These are phyloP conservation scores for Leucophenga montana DNA, from an alignment of 2,888 invertebrate genomes.

Conservation along the genomic window DNA sequence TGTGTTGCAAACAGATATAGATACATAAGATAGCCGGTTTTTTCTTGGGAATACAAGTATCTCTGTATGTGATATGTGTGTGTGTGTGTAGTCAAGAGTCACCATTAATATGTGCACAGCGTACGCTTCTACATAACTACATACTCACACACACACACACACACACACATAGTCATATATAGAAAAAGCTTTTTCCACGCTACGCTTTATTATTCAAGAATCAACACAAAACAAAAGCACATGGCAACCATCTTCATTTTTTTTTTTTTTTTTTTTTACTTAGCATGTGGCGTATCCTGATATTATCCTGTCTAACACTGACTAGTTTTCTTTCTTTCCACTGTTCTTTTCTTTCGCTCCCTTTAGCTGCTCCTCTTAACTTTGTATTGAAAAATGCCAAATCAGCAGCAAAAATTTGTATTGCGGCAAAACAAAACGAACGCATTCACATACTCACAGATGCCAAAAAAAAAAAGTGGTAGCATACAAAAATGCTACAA, in stretches of 20 bases:
- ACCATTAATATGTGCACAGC: constrained; percentile 65
- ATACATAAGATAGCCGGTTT: no score
- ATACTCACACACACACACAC: no score
- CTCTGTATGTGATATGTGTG: background rate
- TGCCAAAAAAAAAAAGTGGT: background rate
- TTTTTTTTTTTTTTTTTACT: background rate
- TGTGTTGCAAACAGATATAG: background rate
- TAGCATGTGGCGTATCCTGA: no score
- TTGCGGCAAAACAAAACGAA: constrained; percentile 5
- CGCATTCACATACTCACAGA: background rate
- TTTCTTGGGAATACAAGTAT: no score
- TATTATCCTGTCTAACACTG: background rate
- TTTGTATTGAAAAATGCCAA: constrained; percentile 5
- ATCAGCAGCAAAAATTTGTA: constrained; percentile 16
- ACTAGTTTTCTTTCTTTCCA: background rate
- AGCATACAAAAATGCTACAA: no score
- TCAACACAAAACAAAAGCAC: constrained; percentile 62
- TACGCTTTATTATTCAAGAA: constrained; percentile 65
- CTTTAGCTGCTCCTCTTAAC: background rate
- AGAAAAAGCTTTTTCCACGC: constrained; percentile 26
- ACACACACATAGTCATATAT: background rate
- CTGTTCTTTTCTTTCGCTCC: background rate
- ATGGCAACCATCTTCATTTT: constrained; percentile 43
- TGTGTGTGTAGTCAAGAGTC: constrained; percentile 46
- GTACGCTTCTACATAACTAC: no score